phyloP scores from a whole-genome alignment of 2,888 invertebrate species.

The Physocephala rufipes region DNA sequence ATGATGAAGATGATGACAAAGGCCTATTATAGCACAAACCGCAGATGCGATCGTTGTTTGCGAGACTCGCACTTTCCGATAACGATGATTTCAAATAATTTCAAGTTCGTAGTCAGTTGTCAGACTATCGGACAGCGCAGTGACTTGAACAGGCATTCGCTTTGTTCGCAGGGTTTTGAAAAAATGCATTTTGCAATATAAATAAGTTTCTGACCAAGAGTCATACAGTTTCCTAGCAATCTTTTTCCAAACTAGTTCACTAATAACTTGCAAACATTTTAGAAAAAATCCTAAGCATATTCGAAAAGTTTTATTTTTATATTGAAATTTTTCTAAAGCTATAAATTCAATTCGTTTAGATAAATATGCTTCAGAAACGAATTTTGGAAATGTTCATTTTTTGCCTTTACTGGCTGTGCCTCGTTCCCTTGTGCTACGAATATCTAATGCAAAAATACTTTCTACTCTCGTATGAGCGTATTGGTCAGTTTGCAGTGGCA shows the following conservation, averaged over 20 bases:
- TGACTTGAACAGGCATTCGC: background rate
- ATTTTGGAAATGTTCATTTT: constrained; percentile 51
- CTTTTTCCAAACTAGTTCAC: background rate
- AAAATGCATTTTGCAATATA: constrained; percentile 4
- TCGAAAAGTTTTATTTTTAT: background rate
- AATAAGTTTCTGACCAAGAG: background rate
- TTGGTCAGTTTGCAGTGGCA: constrained; percentile 42
- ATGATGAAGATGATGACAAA: too few species aligned
- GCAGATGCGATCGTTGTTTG: background rate
- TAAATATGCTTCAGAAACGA: constrained; percentile 54
- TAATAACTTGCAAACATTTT: background rate
- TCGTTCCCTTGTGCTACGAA: constrained; percentile 49
- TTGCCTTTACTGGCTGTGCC: constrained; percentile 51
- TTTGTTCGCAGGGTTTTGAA: background rate
- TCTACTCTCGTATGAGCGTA: constrained; percentile 13
- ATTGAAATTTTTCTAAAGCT: background rate
- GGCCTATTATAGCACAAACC: background rate
- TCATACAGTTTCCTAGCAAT: background rate
- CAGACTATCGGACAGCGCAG: background rate
- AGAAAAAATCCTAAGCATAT: background rate
- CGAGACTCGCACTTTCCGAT: background rate
- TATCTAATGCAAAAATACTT: constrained; percentile 30
- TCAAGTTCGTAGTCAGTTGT: constrained; percentile 10
- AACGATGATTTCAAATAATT: background rate
- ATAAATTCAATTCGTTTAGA: background rate